These are phyloP conservation scores for Sebastes kiyomatsui DNA, from an alignment of 2,797 vertebrate genomes.

Conservation along the genomic window DNA sequence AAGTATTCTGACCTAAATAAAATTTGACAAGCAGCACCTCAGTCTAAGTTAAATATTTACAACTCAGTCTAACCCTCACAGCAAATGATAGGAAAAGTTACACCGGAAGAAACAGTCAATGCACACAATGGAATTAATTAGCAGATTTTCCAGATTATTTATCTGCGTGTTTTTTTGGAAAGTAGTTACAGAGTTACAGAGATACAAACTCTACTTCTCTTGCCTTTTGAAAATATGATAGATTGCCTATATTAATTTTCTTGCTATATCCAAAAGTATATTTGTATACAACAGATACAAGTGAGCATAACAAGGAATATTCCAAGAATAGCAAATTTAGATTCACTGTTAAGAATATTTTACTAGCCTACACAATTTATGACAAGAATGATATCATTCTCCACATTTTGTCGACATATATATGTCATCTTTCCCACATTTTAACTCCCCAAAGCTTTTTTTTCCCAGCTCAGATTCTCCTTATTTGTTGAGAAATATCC, in stretches of 20 bases:
- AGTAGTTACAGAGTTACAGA: not conserved
- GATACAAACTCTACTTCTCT: not conserved
- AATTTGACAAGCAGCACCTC: slow-evolving; percentile 46
- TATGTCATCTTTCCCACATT: no score
- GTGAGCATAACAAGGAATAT: not conserved
- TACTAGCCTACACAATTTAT: no score
- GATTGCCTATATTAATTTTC: not conserved
- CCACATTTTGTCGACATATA: no score
- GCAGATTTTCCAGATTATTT: not conserved
- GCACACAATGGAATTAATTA: not conserved
- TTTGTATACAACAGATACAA: not conserved
- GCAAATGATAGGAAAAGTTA: slow-evolving; percentile 37
- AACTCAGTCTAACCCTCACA: slow-evolving; percentile 17
- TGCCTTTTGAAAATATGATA: not conserved
- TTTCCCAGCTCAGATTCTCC: not conserved
- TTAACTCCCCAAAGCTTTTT: no score
- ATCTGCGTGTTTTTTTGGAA: not conserved
- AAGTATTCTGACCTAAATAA: slow-evolving; percentile 27
- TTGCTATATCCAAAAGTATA: not conserved
- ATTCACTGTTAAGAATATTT: not conserved
- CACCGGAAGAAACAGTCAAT: slow-evolving; percentile 5
- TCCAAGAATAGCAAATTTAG: not conserved
- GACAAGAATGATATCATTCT: no score
- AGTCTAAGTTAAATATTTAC: slow-evolving; percentile 61
- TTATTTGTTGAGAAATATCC: not conserved